Evolutionary conservation across 1,140 invertebrate species (phyloP), one percentile per base, ranked within the genome.

Genomic region (Phocides pigmalion): DNA sequence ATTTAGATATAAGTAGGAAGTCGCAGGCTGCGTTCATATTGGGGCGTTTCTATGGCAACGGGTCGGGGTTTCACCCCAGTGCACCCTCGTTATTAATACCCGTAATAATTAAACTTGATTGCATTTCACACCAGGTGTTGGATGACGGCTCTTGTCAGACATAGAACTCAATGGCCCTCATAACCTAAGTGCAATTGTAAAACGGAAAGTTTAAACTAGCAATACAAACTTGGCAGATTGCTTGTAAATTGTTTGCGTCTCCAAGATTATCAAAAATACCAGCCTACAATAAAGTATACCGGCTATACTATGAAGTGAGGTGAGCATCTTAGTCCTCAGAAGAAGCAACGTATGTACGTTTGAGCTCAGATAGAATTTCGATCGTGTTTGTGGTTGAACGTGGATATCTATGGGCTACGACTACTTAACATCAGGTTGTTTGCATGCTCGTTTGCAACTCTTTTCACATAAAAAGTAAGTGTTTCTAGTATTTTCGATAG

Each of bases 101-200:
- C 80, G 76, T 85, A 90, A 90, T 90, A 89, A 90, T 89, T 89
- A 89, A 90, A 88, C 84, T 86, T 89, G 88, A 90, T 90, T 90
- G 88, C 86, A 89, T 88, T 90, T 89, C 88, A 81, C 88, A 85
- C 86, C 88, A 90, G 88, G 88, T 90, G 88, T 81, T 84, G 67
- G 83, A 83, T 90, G 84, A 81, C 73, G 77, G 70, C 81, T 84
- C 79, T 86, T 82, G 82, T 85, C 83, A 82, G 81, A 68, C 74
- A 78, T 71, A 77, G 68, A 72, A 72, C 66, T 66, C 50, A 35
- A 63, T 77, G 70, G 72, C 71, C 62, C 66, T 62, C 62, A 64
- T 68, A 71, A 66, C 63, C 49, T 53, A 65, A 62, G 35, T 68
- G 63, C 63, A 62, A 66, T 76, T n/a, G 54, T 66, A 63, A 61